These are phyloP conservation scores for Orchesella flavescens DNA, from an alignment of 2,888 invertebrate species.

Conservation along the genomic window DNA sequence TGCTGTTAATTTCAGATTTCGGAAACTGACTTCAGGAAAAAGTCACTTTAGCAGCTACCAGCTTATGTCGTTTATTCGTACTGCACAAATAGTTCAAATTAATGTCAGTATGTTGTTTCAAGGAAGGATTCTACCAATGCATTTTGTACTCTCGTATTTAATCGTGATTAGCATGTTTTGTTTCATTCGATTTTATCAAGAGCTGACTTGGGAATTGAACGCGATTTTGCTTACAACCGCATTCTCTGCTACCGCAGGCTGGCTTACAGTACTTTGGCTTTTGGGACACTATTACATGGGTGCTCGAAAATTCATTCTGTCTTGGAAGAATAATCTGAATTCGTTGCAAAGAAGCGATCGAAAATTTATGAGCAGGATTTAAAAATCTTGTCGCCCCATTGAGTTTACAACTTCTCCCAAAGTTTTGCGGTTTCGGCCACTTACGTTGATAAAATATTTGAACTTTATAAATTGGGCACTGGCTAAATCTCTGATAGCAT, in stretches of 20 bases:
- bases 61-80: slow-evolving; percentile 10
- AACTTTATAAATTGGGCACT: slow-evolving; percentile 40
- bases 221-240: slow-evolving; percentile 18
- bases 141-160: slow-evolving; percentile 40
- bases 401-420: slow-evolving; percentile 23
- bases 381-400: slow-evolving; percentile 41
- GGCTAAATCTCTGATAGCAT: neutral
- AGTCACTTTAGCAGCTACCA: neutral
- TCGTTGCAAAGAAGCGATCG: neutral
- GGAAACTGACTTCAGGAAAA: neutral
- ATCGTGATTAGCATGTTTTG: slow-evolving; percentile 22
- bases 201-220: slow-evolving; percentile 29
- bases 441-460: slow-evolving; percentile 34
- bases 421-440: slow-evolving; percentile 25
- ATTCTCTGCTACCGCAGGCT: slow-evolving; percentile 4
- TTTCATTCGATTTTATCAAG: neutral
- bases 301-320: neutral
- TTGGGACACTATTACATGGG: slow-evolving; percentile 30
- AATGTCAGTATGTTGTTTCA: slow-evolving; percentile 13
- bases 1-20: neutral
- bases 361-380: slow-evolving; percentile 34
- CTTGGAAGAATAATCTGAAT: neutral
- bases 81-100: slow-evolving; percentile 16
- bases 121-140: slow-evolving; percentile 40
- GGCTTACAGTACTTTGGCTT: slow-evolving; percentile 38